These are phyloP conservation scores for Neopipo cinnamomea DNA, from an alignment of 2,113 vertebrate species.

Conservation along the genomic window DNA sequence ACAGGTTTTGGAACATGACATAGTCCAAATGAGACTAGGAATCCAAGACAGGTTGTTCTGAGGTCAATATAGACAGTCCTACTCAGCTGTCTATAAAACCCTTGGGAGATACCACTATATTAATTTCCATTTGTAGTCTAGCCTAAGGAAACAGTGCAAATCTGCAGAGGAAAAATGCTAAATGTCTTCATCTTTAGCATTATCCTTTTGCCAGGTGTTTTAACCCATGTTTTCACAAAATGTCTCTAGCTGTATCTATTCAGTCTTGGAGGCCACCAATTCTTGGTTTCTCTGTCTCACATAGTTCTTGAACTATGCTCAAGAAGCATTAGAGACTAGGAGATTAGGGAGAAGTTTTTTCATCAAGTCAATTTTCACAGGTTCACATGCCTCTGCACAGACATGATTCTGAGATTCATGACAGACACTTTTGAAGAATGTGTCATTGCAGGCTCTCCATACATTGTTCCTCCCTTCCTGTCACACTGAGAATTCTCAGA, in stretches of 20 bases:
- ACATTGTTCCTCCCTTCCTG: conserved; percentile 27
- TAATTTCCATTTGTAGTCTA: not conserved
- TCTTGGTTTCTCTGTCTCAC: not conserved
- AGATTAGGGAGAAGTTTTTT: not conserved
- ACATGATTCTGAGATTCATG: not conserved
- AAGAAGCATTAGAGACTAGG: not conserved
- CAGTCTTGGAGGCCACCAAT: not conserved
- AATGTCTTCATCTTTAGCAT: not conserved
- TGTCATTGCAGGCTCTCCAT: not conserved
- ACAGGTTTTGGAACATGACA: not conserved
- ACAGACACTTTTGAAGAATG: conserved; percentile 26
- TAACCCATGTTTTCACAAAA: not conserved
- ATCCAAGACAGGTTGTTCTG: not conserved
- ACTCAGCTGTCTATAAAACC: not conserved
- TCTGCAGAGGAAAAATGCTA: not conserved
- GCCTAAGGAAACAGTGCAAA: not conserved
- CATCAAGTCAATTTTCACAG: not conserved
- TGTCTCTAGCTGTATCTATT: not conserved
- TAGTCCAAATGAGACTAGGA: not conserved
- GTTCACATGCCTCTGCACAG: not conserved
- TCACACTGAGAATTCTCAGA: conserved; percentile 48
- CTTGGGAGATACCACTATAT: not conserved
- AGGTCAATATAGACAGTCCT: not conserved
- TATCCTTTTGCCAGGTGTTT: not conserved
- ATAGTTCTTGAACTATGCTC: not conserved